Evolutionary conservation across 2,888 invertebrate genomes (phyloP), one percentile per base, ranked within the genome.

Genomic region (Oxycera nigricornis): DNA sequence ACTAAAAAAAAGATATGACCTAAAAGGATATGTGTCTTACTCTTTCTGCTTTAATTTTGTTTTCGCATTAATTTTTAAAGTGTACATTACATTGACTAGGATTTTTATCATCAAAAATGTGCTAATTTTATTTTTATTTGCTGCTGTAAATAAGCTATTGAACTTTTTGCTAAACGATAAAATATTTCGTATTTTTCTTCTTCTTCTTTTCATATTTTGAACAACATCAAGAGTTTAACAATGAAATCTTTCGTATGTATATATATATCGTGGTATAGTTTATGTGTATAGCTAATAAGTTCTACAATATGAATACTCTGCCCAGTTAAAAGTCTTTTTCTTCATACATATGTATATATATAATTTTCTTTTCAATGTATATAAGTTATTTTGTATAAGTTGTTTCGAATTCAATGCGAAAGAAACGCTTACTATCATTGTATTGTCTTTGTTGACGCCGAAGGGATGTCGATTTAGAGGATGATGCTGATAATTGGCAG

Each of bases 141-240:
- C 39, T 39, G 14, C 14, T 14, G 24, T 22, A 24, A 55, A 55
- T 55, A 55, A 55, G 55, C 55, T 24, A 24, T 55, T 55, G 20
- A 20, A 55, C 22, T 22, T 55, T 20, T 24, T 17, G 14, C 22
- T 55, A 55, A 55, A 55, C 24, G 17, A 55, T 55, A 22, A 55
- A 4, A 55, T 55, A 3, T 46, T 17, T 35, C 6, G 46, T 39
- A 14, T 39, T 39, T 39, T 14, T 9, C 39, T 39, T 14, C 39
- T 39, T 39, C 14, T 55, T 50, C 7, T 68, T 68, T 68, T 14
- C 31, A 28, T 30, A 50, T 55, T 55, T 31, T 26, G 70, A 70
- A 70, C 70, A 70, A 70, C 70, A 70, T 70, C 70, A 52, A 70
- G 52, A 70, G n/a, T 70, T 65, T 52, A 70, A 70, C 70, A 70